Conservation (phyloP, 2,113 vertebrate species). For the Syngnathus scovelli region DNA sequence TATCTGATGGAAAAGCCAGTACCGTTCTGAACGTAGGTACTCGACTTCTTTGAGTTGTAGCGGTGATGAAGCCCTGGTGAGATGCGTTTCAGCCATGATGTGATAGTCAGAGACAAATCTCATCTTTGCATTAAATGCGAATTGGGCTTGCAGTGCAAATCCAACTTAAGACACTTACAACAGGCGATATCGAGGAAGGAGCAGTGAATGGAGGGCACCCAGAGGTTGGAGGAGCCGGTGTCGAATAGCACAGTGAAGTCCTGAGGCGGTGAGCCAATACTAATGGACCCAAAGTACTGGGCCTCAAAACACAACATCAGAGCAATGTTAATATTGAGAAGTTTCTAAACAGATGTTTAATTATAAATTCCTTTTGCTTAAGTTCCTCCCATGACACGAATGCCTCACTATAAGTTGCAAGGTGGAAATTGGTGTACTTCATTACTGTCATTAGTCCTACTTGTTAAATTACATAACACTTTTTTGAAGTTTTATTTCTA, state of each 20-base stretch:
- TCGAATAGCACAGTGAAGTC: constrained; percentile 83
- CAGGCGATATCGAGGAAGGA: constrained; percentile 76
- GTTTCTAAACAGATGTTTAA: neutral
- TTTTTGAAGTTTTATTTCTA: neutral
- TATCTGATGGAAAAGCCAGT: constrained; percentile 77
- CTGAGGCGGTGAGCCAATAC: constrained; percentile 80
- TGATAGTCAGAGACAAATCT: neutral
- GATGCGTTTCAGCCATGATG: neutral
- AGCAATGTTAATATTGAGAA: neutral
- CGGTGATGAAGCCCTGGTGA: constrained; percentile 77
- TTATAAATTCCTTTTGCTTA: too few relatives aligned
- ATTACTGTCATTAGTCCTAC: neutral
- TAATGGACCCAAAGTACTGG: constrained; percentile 81
- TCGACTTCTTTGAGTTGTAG: constrained; percentile 75
- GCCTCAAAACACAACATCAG: constrained; percentile 55
- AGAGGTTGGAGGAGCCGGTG: constrained; percentile 85
- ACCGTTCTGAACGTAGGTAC: constrained; percentile 72
- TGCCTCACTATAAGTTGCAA: too few relatives aligned
- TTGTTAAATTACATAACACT: neutral
- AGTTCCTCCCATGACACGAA: too few relatives aligned
- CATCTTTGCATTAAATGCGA: neutral
- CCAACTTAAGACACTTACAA: constrained; percentile 69
- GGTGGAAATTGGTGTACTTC: too few relatives aligned
- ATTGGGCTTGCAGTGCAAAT: neutral
- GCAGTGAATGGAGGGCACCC: constrained; percentile 83